phyloP scores from a whole-genome alignment of 2,888 invertebrate genomes.

The Lasius fuliginosus region DNA sequence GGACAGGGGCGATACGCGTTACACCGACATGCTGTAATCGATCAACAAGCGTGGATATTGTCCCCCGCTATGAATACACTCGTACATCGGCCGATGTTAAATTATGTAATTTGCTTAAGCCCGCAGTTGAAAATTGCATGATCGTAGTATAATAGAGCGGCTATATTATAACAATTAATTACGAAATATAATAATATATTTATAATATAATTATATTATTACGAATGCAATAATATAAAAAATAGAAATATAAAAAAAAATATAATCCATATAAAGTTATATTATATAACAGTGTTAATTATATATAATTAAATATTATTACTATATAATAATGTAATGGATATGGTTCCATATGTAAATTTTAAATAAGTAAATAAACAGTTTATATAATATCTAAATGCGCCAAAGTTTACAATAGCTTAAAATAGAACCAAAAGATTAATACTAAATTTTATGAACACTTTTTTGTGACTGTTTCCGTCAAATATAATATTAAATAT shows the following conservation, averaged over 20 bases:
- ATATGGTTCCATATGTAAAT: not conserved
- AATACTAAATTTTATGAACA: not conserved
- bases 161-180: not conserved
- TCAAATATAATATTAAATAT: not conserved
- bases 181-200: not conserved
- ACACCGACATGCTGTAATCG: conserved; percentile 26
- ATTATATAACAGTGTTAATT: not conserved
- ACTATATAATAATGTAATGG: not conserved
- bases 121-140: not conserved
- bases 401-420: not conserved
- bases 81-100: not conserved
- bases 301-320: not conserved
- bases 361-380: not conserved
- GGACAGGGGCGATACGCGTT: conserved; percentile 19
- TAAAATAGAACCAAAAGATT: not conserved
- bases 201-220: no score
- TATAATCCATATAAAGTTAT: not conserved
- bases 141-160: not conserved
- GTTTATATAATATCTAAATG: not conserved
- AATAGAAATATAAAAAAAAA: not conserved
- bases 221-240: not conserved
- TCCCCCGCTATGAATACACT: conserved; percentile 27
- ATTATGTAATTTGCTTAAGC: not conserved
- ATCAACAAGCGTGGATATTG: conserved; percentile 24
- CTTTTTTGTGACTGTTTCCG: not conserved